Evolutionary conservation across 2,888 invertebrate species (phyloP).

Genomic region (Hirtodrosophila confusa): DNA sequence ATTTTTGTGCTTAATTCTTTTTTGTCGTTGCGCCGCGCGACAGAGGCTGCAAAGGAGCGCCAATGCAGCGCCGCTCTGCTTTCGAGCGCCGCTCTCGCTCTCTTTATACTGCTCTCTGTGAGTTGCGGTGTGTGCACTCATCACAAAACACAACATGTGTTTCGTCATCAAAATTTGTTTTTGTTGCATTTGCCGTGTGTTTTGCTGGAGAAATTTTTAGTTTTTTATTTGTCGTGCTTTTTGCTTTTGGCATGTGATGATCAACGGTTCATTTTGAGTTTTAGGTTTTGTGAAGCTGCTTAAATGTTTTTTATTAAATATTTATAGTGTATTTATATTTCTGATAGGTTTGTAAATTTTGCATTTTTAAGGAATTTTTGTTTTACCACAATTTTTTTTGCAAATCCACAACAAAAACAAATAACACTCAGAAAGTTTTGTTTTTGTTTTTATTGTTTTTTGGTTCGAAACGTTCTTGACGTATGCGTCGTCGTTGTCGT

Average conservation of each 20-base stretch:
- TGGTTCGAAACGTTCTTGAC: constrained; percentile 34
- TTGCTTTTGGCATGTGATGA: constrained; percentile 13
- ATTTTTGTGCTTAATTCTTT: constrained; percentile 63
- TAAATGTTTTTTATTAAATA: not conserved
- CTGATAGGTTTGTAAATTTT: not conserved
- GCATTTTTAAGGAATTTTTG: not conserved
- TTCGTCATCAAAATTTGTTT: constrained; percentile 74
- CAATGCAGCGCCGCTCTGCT: constrained; percentile 11
- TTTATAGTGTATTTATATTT: not conserved
- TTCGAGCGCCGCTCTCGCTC: constrained; percentile 7
- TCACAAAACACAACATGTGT: constrained; percentile 75
- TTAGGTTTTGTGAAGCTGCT: constrained; percentile 4
- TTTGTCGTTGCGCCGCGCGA: constrained; percentile 52
- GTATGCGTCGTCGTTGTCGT: constrained; percentile 38
- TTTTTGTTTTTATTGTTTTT: constrained; percentile 28
- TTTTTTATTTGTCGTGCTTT: constrained; percentile 1
- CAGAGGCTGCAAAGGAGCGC: constrained; percentile 71
- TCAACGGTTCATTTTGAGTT: constrained; percentile 6
- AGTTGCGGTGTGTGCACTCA: constrained; percentile 20
- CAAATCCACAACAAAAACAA: constrained; percentile 42
- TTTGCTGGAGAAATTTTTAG: constrained; percentile 39
- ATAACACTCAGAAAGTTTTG: constrained; percentile 21
- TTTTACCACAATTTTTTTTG: constrained; percentile 22
- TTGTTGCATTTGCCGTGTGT: constrained; percentile 62
- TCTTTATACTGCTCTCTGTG: not conserved